Evolutionary conservation across 2,888 invertebrate species (phyloP), one percentile per base, ranked within the genome.

Genomic region (Rhagonycha lutea): DNA sequence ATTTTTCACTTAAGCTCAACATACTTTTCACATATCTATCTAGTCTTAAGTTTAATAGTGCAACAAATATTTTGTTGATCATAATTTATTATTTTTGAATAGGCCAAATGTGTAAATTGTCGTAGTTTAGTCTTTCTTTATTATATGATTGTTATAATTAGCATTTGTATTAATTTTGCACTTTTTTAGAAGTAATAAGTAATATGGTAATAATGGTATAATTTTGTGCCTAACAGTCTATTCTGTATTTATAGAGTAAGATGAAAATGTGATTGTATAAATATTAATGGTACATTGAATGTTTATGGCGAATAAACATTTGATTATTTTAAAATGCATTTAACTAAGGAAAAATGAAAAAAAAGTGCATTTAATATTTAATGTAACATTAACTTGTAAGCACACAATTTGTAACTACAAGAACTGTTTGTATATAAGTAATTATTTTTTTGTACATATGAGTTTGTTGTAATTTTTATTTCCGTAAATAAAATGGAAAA

Each of bases 1-100:
- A 14, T 62, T 23, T 61, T 14, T 24, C 24, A 24, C 47, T 60
- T 62, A 26, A 26, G 62, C 61, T 61, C 24, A 23, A n/a, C 18
- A 69, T 47, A 61, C 62, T 47, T 47, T 65, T 65, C 63, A 68
- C 47, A 61, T 68, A 72, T 61, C 65, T 47, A 24, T 73, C 73
- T 76, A 76, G 73, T 76, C 73, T 70, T 76, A 70, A 76, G 75
- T 67, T 32, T 63, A 72, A 73, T 61, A n/a, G 62, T 70, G 24
- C 47, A 32, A 67, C 61, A 65, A 47, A 60, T 61, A 65, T 14
- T 29, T 72, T 72, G 32, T 47, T 23, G 26, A 29, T 14, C 60
- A 32, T 67, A 47, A 28, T 47, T 72, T 72, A 65, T 65, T 72
- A 7, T 47, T 72, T 65, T n/a, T 65, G 26, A 65, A 23, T 65